Evolutionary conservation across 2,797 vertebrate genomes (phyloP).

Genomic region (Cossypha caffra): DNA sequence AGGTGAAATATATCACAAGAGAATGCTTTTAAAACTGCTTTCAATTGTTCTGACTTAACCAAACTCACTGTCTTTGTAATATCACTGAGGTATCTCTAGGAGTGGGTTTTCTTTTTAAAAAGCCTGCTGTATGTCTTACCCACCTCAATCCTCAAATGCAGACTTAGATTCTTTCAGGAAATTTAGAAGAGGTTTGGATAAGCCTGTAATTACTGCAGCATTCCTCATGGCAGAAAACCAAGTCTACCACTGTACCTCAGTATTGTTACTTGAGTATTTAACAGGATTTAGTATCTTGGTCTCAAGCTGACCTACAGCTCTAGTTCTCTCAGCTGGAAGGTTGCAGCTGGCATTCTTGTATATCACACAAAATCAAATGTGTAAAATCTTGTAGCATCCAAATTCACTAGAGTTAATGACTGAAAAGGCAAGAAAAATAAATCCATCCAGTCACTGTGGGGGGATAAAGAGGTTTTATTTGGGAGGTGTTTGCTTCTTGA

Average conservation of each 20-base stretch:
- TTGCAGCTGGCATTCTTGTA: neutral
- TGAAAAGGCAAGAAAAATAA: neutral
- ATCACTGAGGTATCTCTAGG: neutral
- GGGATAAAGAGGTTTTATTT: neutral
- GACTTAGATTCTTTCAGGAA: neutral
- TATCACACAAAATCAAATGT: neutral
- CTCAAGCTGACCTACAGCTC: neutral
- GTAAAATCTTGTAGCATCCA: neutral
- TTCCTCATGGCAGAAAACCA: neutral
- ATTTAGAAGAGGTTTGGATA: neutral
- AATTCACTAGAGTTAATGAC: neutral
- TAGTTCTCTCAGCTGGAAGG: neutral
- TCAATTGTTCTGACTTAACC: neutral
- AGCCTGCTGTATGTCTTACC: neutral
- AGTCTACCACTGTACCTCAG: neutral
- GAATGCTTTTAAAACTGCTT: neutral
- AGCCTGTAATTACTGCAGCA: neutral
- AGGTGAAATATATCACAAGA: neutral
- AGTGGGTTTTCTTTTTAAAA: neutral
- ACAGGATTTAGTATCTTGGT: neutral
- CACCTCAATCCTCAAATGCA: neutral
- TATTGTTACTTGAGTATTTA: neutral
- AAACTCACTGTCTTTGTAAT: neutral
- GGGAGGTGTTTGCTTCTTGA: constrained; percentile 10
- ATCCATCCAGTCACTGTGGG: neutral